phyloP scores from a whole-genome alignment of 2,797 vertebrate species.

The Enteromius viviparus region DNA sequence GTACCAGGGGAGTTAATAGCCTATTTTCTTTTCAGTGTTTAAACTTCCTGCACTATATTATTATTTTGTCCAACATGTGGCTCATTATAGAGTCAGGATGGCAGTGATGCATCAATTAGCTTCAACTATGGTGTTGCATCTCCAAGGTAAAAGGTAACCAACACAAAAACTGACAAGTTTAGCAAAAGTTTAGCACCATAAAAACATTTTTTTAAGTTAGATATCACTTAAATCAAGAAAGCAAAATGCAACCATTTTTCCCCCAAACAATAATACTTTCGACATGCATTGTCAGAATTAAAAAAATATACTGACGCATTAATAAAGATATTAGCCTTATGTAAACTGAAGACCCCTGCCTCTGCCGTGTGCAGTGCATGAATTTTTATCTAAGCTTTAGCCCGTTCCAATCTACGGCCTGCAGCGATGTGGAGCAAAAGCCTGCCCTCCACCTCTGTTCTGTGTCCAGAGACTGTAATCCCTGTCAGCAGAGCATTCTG shows the following conservation, averaged over 20 bases:
- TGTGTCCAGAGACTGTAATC: slow-evolving; percentile 57
- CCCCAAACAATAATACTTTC: not conserved
- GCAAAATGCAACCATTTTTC: not conserved
- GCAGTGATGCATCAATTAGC: slow-evolving; percentile 38
- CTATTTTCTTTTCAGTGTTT: slow-evolving; percentile 27
- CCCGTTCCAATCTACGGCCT: slow-evolving; percentile 23
- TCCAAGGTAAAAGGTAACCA: slow-evolving; percentile 26
- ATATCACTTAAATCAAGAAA: not conserved
- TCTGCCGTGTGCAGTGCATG: not conserved
- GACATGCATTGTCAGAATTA: not conserved
- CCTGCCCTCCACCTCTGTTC: slow-evolving; percentile 49
- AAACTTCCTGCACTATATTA: slow-evolving; percentile 38
- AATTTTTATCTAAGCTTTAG: slow-evolving; percentile 29
- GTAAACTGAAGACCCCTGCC: not conserved
- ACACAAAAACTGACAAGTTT: not conserved
- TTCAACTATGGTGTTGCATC: slow-evolving; percentile 36
- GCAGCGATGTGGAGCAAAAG: slow-evolving; percentile 39
- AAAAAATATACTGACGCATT: slow-evolving; percentile 22
- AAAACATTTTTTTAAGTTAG: not conserved
- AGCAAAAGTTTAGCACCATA: not conserved
- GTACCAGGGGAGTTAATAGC: slow-evolving; percentile 26
- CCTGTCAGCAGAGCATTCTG: slow-evolving; percentile 52
- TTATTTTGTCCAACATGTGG: slow-evolving; percentile 40
- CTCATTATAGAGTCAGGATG: slow-evolving; percentile 7
- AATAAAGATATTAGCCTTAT: slow-evolving; percentile 35